Evolutionary conservation across 2,797 vertebrate species (phyloP), one percentile per base, ranked within the genome.

Genomic region (Champsocephalus gunnari): DNA sequence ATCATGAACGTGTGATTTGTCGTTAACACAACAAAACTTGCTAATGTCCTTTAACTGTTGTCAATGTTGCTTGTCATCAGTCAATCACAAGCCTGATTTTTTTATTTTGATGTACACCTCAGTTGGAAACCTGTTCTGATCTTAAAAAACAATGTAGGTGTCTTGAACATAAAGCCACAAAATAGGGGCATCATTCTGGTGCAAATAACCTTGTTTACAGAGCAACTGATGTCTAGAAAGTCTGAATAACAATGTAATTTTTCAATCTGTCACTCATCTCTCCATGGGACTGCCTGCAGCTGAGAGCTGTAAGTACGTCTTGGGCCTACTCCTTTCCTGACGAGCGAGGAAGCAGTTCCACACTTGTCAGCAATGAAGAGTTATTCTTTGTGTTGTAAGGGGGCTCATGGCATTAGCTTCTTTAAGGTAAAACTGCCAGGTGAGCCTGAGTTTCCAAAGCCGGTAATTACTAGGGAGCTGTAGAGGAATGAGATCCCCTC

Each of bases 381-480:
- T 85, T 87, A 79, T 82, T 87, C 66, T 80, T 75, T 84, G 80
- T 84, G 74, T 82, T 82, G 65, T 84, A 74, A 75, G 82, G 77
- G 75, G 86, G 67, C 64, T 87, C 38, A 45, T 75, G 82, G 83
- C 87, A 90, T 92, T 90, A 93, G 80, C 75, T 85, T 69, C 66
- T 85, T 90, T 82, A 88, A 88, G 90, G 81, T 87, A 74, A 71
- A 81, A 75, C 87, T 82, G 79, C 73, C 89, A 92, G 91, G 90
- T 92, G 89, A 93, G 84, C 75, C 91, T 56, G 73, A 69, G 76
- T 90, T 84, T 87, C 80, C 67, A 86, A 90, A 83, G 83, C 80
- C 69, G 58, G 81, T 93, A 90, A 94, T 94, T 93, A 94, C 85
- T 84, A 80, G 54, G 72, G 74, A 86, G 84, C 82, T 70, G 79